Percentiles rank a stretch among this genome's conserved stretches.
Evolutionary conservation across 2,797 vertebrate species (phyloP).

Genomic region (Leuciscus waleckii): DNA sequence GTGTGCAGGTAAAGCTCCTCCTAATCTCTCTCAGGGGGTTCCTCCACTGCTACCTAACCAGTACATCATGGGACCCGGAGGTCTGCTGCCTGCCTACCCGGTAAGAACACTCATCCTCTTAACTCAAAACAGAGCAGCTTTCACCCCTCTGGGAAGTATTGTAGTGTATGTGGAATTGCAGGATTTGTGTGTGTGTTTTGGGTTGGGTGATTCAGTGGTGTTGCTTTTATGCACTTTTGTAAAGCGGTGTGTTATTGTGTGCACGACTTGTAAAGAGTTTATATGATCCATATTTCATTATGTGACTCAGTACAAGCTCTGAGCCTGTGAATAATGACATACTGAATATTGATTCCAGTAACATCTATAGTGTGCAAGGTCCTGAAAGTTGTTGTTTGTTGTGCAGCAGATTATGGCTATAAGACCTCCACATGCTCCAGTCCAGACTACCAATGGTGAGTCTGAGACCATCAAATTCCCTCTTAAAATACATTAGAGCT

Average conservation of each 20-base stretch:
- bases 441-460: slow-evolving; percentile 94
- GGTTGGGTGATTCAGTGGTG: background rate
- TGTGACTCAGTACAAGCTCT: background rate
- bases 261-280: background rate
- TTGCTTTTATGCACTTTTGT: background rate
- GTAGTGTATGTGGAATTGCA: slow-evolving; percentile 8
- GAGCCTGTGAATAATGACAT: background rate
- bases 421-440: slow-evolving; percentile 96
- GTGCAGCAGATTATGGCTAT: slow-evolving; percentile 93
- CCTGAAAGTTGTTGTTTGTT: slow-evolving; percentile 39
- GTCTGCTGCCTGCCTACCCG: slow-evolving; percentile 95
- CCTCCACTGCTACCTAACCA: slow-evolving; percentile 95
- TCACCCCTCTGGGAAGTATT: background rate
- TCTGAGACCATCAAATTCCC: background rate
- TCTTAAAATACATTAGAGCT: background rate
- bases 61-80: slow-evolving; percentile 97
- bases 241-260: background rate
- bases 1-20: slow-evolving; percentile 91
- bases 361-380: background rate
- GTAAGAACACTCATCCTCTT: slow-evolving; percentile 76
- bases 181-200: slow-evolving; percentile 15
- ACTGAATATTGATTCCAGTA: background rate
- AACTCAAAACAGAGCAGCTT: slow-evolving; percentile 16
- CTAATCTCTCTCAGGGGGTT: slow-evolving; percentile 92
- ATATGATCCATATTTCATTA: background rate